Evolutionary conservation across 2,797 vertebrate species (phyloP).

Genomic region (Platyrinchus mystaceus): DNA sequence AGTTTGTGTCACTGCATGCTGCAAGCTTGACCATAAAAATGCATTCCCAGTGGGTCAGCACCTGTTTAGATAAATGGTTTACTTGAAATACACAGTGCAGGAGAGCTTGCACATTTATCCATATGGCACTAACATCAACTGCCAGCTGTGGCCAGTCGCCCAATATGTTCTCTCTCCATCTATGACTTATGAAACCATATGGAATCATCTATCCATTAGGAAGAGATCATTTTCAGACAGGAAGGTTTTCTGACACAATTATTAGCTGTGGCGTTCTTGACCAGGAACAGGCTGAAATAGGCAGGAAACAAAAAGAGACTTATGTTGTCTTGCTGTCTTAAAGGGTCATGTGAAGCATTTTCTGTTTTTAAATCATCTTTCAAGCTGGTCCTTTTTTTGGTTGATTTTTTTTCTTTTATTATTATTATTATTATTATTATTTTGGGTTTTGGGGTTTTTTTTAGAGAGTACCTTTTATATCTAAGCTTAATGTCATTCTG

Average conservation of each 20-base stretch:
- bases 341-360: constrained; percentile 31
- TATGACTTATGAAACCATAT: constrained; percentile 64
- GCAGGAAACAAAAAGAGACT: constrained; percentile 22
- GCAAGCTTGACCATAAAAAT: background rate
- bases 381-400: background rate
- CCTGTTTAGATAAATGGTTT: constrained; percentile 63
- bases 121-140: constrained; percentile 61
- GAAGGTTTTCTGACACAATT: constrained; percentile 61
- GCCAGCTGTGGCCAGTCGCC: constrained; percentile 65
- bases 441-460: no score
- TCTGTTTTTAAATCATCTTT: constrained; percentile 18
- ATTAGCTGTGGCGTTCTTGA: constrained; percentile 36
- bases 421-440: no score
- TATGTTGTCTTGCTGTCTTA: constrained; percentile 20
- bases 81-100: constrained; percentile 31
- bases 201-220: constrained; percentile 68
- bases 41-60: constrained; percentile 47
- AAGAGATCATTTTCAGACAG: constrained; percentile 65
- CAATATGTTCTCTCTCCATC: constrained; percentile 56
- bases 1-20: background rate
- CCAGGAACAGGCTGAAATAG: constrained; percentile 15
- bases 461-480: background rate
- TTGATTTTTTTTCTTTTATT: no score
- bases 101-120: constrained; percentile 33
- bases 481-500: background rate